Base-by-base conservation (phyloP, 2,113 vertebrate genomes). In the Calypte anna region DNA sequence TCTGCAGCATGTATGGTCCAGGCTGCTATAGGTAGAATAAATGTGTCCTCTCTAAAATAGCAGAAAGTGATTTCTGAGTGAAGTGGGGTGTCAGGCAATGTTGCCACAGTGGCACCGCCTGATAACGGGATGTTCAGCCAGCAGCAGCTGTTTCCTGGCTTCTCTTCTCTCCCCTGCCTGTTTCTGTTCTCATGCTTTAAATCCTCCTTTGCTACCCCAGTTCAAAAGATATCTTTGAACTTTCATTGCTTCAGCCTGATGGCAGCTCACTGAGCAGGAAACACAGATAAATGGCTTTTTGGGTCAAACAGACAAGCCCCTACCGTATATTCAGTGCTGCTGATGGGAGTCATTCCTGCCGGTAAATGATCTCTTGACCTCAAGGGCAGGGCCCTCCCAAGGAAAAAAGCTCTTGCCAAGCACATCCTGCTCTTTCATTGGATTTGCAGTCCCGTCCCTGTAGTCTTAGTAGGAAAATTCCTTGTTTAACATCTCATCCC, bases 221-320 rank as follows among this genome's bases (percentile, higher is more conserved):
- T 96, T 97, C 93, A 94, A 74, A 95, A 77, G 81, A 83, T 92
- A 92, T 77, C 88, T 97, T 96, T 98, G 96, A 98, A 97, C 95
- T 96, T 86, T 4, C 63, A 59, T 78, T 69, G 80, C 87, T 89
- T 90, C 67, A 91, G 50, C 36, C 89, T 33, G 30, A 86, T 95
- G 93, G 88, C 55, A 88, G 94, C 86, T 88, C 92, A 66, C 77
- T 82, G 50, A 88, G 90, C 96, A 97, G 97, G 95, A 98, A 97
- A 91, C 14, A 14, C 46, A 91, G 77, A 94, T 87, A 92, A 94
- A 88, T 86, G 75, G 28, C 62, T 79, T 83, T 91, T 92, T 57
- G 51, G 92, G 89, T 96, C 92, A 96, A 78, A 78, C 15, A 72
- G 76, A n/a, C 55, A 31, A 84, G 81, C 20, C 30, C 77, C 19